Conservation (phyloP, 2,888 invertebrate species). For the Polymixis lichenea region DNA sequence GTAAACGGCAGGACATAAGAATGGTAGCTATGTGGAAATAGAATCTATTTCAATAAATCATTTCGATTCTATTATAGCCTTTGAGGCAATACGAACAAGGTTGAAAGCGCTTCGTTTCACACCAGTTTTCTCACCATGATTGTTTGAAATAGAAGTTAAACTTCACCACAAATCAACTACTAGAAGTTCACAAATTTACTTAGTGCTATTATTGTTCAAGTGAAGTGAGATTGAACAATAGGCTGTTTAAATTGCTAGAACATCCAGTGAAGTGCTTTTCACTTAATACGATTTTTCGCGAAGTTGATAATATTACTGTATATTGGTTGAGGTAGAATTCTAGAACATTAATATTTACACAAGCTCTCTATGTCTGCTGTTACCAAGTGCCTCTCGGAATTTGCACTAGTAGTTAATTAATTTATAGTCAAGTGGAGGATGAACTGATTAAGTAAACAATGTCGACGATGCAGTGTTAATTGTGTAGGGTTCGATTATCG, state of each 20-base stretch:
- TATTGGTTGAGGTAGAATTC: slow-evolving; percentile 2
- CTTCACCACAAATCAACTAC: slow-evolving; percentile 62
- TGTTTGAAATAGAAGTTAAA: slow-evolving; percentile 62
- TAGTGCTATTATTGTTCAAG: slow-evolving; percentile 60
- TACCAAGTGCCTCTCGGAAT: slow-evolving; percentile 63
- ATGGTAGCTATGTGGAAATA: slow-evolving; percentile 60
- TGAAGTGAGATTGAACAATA: slow-evolving; percentile 62
- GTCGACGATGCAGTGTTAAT: slow-evolving; percentile 81
- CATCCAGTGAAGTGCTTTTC: slow-evolving; percentile 54
- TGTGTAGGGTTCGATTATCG: slow-evolving; percentile 77
- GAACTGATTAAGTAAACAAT: slow-evolving; percentile 82
- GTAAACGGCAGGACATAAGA: slow-evolving; percentile 65
- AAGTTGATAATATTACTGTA: slow-evolving; percentile 14
- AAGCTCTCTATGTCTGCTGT: slow-evolving; percentile 10
- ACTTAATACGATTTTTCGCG: slow-evolving; percentile 42
- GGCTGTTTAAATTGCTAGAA: slow-evolving; percentile 60
- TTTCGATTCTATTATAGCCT: slow-evolving; percentile 28
- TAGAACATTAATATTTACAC: slow-evolving; percentile 32
- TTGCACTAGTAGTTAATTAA: slow-evolving; percentile 77
- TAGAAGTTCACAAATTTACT: slow-evolving; percentile 63
- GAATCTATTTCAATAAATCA: slow-evolving; percentile 52
- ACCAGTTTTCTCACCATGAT: slow-evolving; percentile 53
- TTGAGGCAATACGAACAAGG: slow-evolving; percentile 32
- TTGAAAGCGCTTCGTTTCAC: slow-evolving; percentile 25
- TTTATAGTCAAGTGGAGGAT: slow-evolving; percentile 79